phyloP scores from a whole-genome alignment of 2,888 invertebrate genomes.

The Philopedon plagiatum region DNA sequence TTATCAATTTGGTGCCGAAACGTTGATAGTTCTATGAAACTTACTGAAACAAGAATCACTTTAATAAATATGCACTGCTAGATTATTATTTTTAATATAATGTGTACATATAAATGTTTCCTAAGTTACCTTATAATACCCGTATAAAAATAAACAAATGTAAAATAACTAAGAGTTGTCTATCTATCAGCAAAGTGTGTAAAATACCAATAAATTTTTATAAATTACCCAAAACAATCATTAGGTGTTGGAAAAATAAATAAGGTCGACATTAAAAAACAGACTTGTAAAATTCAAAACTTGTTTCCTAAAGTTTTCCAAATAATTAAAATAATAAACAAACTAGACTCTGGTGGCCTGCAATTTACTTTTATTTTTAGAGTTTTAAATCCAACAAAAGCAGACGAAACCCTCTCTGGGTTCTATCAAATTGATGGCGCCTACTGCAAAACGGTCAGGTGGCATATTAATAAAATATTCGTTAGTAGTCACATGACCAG shows the following conservation, averaged over 20 bases:
- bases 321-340: no score
- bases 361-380: no score
- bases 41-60: background rate
- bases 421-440: no score
- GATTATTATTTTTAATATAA: background rate
- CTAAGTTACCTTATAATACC: conserved; percentile 4
- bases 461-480: no score
- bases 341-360: no score
- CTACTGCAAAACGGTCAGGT: no score
- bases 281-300: no score
- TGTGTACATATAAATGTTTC: conserved; percentile 1
- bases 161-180: background rate
- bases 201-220: conserved; percentile 20
- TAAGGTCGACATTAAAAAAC: background rate
- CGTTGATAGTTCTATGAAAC: background rate
- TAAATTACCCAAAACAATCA: conserved; percentile 11
- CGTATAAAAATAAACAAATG: conserved; percentile 8
- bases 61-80: background rate
- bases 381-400: no score
- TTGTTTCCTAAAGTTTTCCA: no score
- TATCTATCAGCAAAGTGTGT: background rate
- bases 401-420: no score
- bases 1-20: background rate
- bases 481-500: no score
- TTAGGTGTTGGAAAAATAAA: conserved; percentile 1